Conservation (phyloP, 92 coral and sea anemone species). For the Palythoa grandiflora region DNA sequence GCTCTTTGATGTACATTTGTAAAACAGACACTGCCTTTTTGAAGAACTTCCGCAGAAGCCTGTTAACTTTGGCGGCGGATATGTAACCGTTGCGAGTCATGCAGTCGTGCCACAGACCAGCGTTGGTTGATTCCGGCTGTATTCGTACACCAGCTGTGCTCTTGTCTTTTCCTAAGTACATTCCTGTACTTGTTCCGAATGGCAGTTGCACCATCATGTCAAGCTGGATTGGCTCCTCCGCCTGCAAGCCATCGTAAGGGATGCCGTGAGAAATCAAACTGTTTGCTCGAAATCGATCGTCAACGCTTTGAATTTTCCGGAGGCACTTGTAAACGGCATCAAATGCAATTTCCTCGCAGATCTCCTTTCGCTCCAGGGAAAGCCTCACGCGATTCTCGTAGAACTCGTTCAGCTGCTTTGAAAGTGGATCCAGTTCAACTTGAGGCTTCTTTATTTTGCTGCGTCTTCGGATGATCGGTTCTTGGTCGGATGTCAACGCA, state of each 20-base stretch:
- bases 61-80: conserved; percentile 94
- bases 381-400: conserved; percentile 96
- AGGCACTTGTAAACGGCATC: conserved; percentile 86
- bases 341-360: conserved; percentile 98
- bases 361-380: conserved; percentile 95
- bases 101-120: conserved; percentile 93
- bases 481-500: conserved; percentile 75
- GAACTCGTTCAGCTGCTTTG: conserved; percentile 87
- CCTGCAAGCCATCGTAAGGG: conserved; percentile 97
- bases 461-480: conserved; percentile 77
- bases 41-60: conserved; percentile 86
- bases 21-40: conserved; percentile 91
- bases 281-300: conserved; percentile 93
- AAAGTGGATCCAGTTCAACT: conserved; percentile 86
- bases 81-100: conserved; percentile 91
- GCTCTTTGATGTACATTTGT: conserved; percentile 84
- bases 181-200: conserved; percentile 88
- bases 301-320: conserved; percentile 95
- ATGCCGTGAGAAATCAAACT: conserved; percentile 97
- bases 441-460: conserved; percentile 90
- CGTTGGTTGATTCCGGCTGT: conserved; percentile 90
- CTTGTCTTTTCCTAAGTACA: conserved; percentile 89
- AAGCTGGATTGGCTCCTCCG: conserved; percentile 93
- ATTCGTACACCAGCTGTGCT: conserved; percentile 84
- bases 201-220: conserved; percentile 98